These are phyloP conservation scores for Polylopha cassiicola DNA, from an alignment of 2,888 invertebrate species.

Conservation along the genomic window DNA sequence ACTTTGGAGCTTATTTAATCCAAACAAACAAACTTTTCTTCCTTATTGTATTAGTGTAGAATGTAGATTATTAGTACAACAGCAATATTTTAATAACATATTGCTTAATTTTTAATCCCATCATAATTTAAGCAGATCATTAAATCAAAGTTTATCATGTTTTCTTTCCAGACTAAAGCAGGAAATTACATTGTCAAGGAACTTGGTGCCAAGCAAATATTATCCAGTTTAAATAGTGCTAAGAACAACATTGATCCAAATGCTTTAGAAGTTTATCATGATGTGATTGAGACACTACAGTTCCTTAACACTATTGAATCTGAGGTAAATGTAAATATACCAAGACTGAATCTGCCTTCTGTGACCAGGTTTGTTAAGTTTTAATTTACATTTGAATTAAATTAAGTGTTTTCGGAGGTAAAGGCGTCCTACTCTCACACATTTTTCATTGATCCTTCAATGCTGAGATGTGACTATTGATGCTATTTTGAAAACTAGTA, in stretches of 20 bases:
- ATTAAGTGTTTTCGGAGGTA: no score
- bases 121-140: no score
- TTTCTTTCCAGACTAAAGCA: constrained; percentile 66
- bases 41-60: no score
- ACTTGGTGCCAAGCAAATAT: constrained; percentile 58
- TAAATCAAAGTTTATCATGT: not conserved
- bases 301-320: constrained; percentile 62
- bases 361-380: constrained; percentile 54
- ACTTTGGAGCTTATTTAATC: no score
- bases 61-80: no score
- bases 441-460: no score
- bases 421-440: no score
- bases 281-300: constrained; percentile 60
- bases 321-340: constrained; percentile 48
- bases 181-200: constrained; percentile 72
- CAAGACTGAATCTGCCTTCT: constrained; percentile 61
- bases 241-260: constrained; percentile 56
- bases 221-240: constrained; percentile 57
- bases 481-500: no score
- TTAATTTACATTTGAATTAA: constrained; percentile 37
- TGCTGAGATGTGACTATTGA: no score
- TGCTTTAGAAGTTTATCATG: constrained; percentile 55
- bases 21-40: no score
- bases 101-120: no score
- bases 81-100: no score